These are phyloP conservation scores for Drosophila mojavensis DNA, from an alignment of 1,140 invertebrate genomes.

Conservation along the genomic window DNA sequence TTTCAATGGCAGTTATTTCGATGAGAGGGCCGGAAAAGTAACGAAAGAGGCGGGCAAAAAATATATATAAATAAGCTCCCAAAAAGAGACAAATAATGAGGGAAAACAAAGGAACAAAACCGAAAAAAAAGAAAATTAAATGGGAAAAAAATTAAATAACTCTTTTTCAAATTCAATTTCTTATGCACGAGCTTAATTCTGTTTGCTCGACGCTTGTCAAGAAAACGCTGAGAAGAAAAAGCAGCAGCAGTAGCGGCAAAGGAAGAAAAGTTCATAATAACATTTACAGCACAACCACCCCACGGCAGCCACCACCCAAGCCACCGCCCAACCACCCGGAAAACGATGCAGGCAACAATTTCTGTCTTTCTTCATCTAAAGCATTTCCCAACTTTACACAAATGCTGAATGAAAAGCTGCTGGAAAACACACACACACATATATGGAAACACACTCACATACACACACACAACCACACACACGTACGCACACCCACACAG, in stretches of 20 bases:
- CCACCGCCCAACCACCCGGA: conserved; percentile 30
- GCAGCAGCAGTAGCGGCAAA: background rate
- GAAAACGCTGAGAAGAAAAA: conserved; percentile 25
- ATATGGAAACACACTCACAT: background rate
- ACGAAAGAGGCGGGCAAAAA: background rate
- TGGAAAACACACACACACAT: conserved; percentile 8
- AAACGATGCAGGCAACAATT: conserved; percentile 15
- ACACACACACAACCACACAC: conserved; percentile 9
- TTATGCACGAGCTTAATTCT: conserved; percentile 66
- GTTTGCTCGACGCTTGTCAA: conserved; percentile 50
- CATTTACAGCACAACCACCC: conserved; percentile 41
- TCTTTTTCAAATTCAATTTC: conserved; percentile 78
- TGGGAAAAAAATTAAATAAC: conserved; percentile 54
- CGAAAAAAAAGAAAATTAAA: conserved; percentile 1
- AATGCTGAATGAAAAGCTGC: conserved; percentile 46
- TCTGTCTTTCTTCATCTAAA: conserved; percentile 25
- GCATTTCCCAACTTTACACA: conserved; percentile 41
- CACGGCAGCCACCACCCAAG: conserved; percentile 6
- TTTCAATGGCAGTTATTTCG: conserved; percentile 30
- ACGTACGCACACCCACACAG: background rate
- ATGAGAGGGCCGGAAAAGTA: background rate
- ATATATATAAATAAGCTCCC: conserved; percentile 44
- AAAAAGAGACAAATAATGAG: conserved; percentile 6
- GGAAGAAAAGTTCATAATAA: conserved; percentile 55
- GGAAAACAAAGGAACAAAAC: conserved; percentile 3